Evolutionary conservation across 1,140 invertebrate species (phyloP).

Genomic region (Anastrepha ludens): DNA sequence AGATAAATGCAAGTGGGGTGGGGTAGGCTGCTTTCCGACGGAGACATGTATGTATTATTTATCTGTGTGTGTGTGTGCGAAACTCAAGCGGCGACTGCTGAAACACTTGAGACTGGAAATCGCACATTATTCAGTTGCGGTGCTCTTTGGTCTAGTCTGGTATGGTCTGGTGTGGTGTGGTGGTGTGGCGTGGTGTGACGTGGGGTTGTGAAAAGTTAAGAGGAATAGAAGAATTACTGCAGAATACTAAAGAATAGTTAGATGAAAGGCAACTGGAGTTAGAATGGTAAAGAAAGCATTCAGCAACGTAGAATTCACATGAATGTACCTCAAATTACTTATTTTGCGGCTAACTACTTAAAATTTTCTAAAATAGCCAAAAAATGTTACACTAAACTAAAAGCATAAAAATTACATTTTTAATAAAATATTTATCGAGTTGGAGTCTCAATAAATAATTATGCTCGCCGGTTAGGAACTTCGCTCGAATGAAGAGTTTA

Average conservation of each 20-base stretch:
- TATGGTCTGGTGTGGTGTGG: neutral
- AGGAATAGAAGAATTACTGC: neutral
- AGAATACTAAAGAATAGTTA: neutral
- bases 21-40: neutral
- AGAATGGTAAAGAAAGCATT: neutral
- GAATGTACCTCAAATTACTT: no score
- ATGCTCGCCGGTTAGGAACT: no score
- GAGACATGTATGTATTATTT: no score
- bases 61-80: neutral
- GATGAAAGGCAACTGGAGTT: neutral
- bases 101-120: conserved; percentile 34
- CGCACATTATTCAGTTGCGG: neutral
- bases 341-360: no score
- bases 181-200: neutral
- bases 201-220: neutral
- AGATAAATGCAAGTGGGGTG: conserved; percentile 17
- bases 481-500: no score
- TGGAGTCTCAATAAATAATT: no score
- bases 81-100: neutral
- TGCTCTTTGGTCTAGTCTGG: neutral
- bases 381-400: no score
- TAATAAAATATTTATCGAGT: no score
- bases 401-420: no score
- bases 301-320: no score
- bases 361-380: no score